Percentiles rank a stretch among this genome's conserved stretches.
These are phyloP conservation scores for Entomobrya proxima DNA, from an alignment of 2,888 invertebrate genomes.

Conservation along the genomic window DNA sequence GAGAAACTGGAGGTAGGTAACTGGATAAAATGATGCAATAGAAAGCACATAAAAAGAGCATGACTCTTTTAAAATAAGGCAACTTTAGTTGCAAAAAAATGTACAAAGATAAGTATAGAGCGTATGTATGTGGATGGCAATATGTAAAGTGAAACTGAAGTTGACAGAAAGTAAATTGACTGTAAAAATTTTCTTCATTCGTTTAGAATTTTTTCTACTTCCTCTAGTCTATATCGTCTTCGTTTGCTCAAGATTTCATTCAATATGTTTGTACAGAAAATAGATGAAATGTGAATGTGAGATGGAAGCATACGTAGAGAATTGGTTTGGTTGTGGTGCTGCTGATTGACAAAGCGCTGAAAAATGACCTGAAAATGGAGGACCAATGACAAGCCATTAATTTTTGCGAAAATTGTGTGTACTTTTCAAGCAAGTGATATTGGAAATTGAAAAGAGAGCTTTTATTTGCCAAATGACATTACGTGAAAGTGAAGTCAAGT, in stretches of 20 bases:
- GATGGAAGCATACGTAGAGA: neutral
- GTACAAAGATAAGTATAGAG: too few species aligned
- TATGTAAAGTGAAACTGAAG: slow-evolving; percentile 37
- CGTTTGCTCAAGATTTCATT: too few species aligned
- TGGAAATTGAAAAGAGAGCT: neutral
- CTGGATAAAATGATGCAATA: slow-evolving; percentile 27
- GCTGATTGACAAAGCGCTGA: slow-evolving; percentile 70
- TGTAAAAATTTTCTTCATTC: slow-evolving; percentile 40
- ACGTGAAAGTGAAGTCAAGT: slow-evolving; percentile 10
- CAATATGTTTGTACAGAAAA: neutral
- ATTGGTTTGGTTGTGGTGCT: neutral
- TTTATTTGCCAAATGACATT: neutral
- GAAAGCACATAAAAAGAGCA: too few species aligned
- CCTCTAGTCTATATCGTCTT: too few species aligned
- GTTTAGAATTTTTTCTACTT: neutral
- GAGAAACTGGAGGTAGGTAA: slow-evolving; percentile 10
- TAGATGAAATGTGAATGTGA: neutral
- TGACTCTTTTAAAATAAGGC: too few species aligned
- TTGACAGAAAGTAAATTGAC: slow-evolving; percentile 65
- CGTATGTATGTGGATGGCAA: too few species aligned
- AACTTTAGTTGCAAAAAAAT: neutral
- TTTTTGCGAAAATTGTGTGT: slow-evolving; percentile 42
- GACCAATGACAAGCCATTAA: slow-evolving; percentile 70
- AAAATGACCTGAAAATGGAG: slow-evolving; percentile 64
- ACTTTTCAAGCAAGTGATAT: neutral